Evolutionary conservation across 1,140 invertebrate species (phyloP), one percentile per base, ranked within the genome.

Genomic region (Carcinoscorpius rotundicauda): DNA sequence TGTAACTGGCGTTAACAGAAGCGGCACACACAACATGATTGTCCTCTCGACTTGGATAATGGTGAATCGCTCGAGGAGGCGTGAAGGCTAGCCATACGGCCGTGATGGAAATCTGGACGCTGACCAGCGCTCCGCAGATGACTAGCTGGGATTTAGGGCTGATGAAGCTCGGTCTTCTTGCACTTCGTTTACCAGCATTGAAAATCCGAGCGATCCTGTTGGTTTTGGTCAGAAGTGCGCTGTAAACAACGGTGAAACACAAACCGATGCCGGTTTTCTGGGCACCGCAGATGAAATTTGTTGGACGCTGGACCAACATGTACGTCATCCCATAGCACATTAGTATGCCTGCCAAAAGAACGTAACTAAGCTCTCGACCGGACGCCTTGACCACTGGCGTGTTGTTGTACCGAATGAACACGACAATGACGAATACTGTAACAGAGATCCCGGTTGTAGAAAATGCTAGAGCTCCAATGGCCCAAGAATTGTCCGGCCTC

Each of bases 131-230:
- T 59, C 82, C 79, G 74, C 93, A 94, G 72, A 97, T 96, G 69
- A 90, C 84, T 53, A 97, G 80, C 76, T 98, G 94, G 3, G 93
- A 97, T 71, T 86, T 85, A 3, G 93, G 93, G 52, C 91, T 94
- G 69, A 97, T 97, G 75, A 94, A 91, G 11, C 85, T 87, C 5
- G 93, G 93, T 67, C 91, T 77, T 73, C 88, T 87, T 1, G 91
- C 89, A 8, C 91, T 91, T 63, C 90, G 87, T 3, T 88, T 88
- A 69, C 89, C 87, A 77, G 96, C 88, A 69, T 88, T 86, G 78
- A 96, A 95, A 71, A 96, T 94, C 49, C 91, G 79, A 4, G 89
- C 85, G 67, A 95, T 95, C 51, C 61, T 80, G 79, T 93, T 93
- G 4, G 91, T 93, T 77, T 93, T 93, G 3, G 91, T 93, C 49